Evolutionary conservation across 2,113 vertebrate species (phyloP), one percentile per base, ranked within the genome.

Genomic region (Nyctibius bracteatus): DNA sequence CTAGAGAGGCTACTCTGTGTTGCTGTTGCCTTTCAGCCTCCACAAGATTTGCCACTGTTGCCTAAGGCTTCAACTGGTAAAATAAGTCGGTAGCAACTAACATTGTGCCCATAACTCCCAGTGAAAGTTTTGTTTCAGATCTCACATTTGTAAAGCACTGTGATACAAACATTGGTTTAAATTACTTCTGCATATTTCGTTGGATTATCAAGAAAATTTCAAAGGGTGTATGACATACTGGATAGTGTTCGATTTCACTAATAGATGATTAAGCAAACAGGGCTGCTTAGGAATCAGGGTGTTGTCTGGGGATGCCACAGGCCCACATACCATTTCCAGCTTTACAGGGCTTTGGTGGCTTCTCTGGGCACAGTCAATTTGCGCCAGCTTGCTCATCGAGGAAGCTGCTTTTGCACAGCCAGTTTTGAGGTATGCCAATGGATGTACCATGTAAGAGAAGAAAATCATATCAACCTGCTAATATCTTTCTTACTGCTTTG

Each of bases 241-340:
- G 20, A n/a, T 24, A 70, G 13, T 10, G 7, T 20, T 46, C 15
- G 47, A 16, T 75, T n/a, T 74, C 43, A 43, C 8, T 46, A n/a
- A 24, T 13, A 28, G 3, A 5, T 82, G 46, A 55, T 54, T 47
- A 82, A 62, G n/a, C 30, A 66, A 68, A 33, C 8, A 44, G 58
- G 24, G 8, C 4, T 33, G 7, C 19, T 46, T 25, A 35, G 15
- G 41, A 31, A 21, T 24, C 39, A 77, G 7, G 6, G 1, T 68
- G 8, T 10, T 75, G 9, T 25, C 39, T 68, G 20, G 8, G 28
- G 17, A 19, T 62, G 18, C 5, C 12, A 8, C 20, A 59, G 22
- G 22, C 3, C 21, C 25, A 6, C 0, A 0, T 28, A 28, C 2
- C 0, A n/a, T 72, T 55, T 55, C 41, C 28, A 75, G 25, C 8